Base-by-base conservation (phyloP, 2,888 invertebrate genomes). In the Metacarcinus magister region DNA sequence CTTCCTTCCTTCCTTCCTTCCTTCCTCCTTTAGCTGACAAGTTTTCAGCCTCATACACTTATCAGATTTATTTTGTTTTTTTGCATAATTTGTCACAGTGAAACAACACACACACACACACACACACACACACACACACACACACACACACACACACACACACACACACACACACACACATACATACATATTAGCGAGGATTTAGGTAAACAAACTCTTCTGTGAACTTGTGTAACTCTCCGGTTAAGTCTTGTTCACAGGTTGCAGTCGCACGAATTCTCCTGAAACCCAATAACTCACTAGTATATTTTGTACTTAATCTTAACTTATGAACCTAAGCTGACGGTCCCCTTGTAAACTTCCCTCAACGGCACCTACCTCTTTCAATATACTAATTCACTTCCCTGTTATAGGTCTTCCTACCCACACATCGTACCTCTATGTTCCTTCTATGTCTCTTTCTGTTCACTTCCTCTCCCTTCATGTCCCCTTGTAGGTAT, bases 101-200 rank as follows among this genome's bases (percentile, higher is more conserved):
- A 16, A 13, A 54, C 16, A 54, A 54, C 54, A 54, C 54, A 54
- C 54, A 54, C 54, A 54, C 54, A 54, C 54, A 54, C 82, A 10
- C 82, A 8, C 28, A 8, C 82, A 8, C 82, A n/a, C 92, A 54
- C 92, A 92, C 46, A 54, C 44, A 48, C 93, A 46, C 93, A 32
- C 44, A 39, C 60, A 60, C 44, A 23, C 60, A 54, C 93, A 32
- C 93, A 32, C 93, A 3, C 60, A 3, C 32, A 39, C 93, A 60
- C 46, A 43, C 93, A 93, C 92, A 92, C 92, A 23, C 48, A 28
- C 92, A 92, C 54, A 54, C 92, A 92, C 54, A 92, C 92, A 44
- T 16, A 39, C 28, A 48, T 28, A 48, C 48, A 54, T 54, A 13
- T 5, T 13, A 43, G 44, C 90, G 19, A 32, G 8, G 39, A 90